phyloP scores from a whole-genome alignment of 1,140 invertebrate species.

The Andrena cerasifolii region DNA sequence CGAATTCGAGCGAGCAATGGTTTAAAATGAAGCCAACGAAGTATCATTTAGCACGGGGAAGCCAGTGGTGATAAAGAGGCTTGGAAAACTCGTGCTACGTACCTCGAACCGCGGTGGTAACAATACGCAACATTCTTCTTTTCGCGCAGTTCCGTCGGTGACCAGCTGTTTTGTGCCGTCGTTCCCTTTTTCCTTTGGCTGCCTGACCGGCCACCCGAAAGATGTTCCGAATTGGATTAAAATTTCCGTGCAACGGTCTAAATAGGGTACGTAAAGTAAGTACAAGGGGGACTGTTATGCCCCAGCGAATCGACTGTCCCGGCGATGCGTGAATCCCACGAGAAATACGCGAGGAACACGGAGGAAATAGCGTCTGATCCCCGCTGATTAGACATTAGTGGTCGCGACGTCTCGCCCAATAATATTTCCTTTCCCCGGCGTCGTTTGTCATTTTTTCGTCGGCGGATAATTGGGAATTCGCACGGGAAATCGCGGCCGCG shows the following conservation, averaged over 20 bases:
- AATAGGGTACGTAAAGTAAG: conserved; percentile 76
- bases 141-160: conserved; percentile 56
- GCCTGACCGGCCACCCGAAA: conserved; percentile 74
- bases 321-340: not conserved
- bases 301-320: not conserved
- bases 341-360: not conserved
- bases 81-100: conserved; percentile 19
- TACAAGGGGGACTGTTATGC: not conserved
- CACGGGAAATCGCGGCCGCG: not conserved
- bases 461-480: not conserved
- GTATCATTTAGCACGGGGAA: not conserved
- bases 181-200: conserved; percentile 74
- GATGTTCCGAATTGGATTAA: conserved; percentile 81
- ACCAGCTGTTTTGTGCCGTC: conserved; percentile 76
- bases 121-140: conserved; percentile 74
- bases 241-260: conserved; percentile 80
- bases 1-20: conserved; percentile 19
- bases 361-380: not conserved
- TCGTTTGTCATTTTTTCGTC: not conserved
- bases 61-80: not conserved
- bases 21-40: conserved; percentile 9
- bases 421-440: conserved; percentile 1
- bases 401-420: conserved; percentile 9
- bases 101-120: conserved; percentile 70
- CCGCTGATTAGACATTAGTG: not conserved